These are phyloP conservation scores for Globodera rostochiensis DNA, from an alignment of 1,140 invertebrate species.

Conservation along the genomic window DNA sequence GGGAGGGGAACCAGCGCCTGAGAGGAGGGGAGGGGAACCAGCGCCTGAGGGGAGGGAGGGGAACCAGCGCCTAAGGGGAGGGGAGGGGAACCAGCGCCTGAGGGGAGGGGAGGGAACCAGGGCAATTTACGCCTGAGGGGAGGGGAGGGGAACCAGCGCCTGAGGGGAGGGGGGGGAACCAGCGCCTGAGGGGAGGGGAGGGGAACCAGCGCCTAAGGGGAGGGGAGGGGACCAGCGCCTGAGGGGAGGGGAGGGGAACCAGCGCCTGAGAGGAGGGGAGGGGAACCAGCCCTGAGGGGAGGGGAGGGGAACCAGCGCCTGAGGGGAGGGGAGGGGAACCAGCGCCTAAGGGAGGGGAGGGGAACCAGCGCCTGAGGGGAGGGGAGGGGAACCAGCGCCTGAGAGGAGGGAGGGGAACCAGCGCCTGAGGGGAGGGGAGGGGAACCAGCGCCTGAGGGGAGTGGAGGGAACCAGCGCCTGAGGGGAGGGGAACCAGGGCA, in stretches of 20 bases:
- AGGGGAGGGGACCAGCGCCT: constrained; percentile 37
- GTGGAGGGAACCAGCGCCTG: too few relatives aligned
- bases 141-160: constrained; percentile 53
- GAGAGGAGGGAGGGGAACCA: constrained; percentile 48
- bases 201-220: too few relatives aligned
- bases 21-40: too few relatives aligned
- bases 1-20: too few relatives aligned
- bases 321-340: constrained; percentile 45
- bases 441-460: too few relatives aligned
- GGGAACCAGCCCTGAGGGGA: too few relatives aligned
- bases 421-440: constrained; percentile 23
- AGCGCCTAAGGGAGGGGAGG: constrained; percentile 35
- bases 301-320: constrained; percentile 18
- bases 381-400: constrained; percentile 27
- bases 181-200: too few relatives aligned
- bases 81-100: too few relatives aligned
- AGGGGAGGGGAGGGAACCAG: constrained; percentile 44
- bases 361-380: too few relatives aligned
- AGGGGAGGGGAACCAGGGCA: constrained; percentile 53
- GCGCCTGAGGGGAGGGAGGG: constrained; percentile 28
- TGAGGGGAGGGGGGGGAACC: constrained; percentile 3
- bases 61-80: constrained; percentile 56
- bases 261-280: constrained; percentile 36
- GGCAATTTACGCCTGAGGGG: constrained; percentile 42
- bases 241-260: constrained; percentile 45